Base-by-base conservation (phyloP, 2,888 invertebrate species). In the Dromius quadrimaculatus region DNA sequence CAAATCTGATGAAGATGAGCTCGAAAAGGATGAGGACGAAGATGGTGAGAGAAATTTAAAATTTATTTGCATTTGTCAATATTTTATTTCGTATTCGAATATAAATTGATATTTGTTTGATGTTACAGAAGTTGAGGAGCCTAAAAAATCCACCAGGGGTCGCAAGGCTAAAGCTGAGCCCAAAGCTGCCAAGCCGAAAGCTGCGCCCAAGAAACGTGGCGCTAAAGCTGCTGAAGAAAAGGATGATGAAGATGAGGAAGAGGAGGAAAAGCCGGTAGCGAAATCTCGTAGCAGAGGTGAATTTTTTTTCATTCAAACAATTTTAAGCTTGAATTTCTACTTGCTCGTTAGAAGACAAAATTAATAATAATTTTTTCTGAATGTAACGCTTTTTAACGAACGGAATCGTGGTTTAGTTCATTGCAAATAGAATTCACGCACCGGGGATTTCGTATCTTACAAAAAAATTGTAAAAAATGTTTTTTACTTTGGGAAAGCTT, bases 171-270 rank as follows among this genome's bases (percentile, higher is more conserved):
- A 59, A n/a, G 57, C 2, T 1, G 9, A 23, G 28, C 22, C 54
- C 9, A 54, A 28, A 23, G 13, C 28, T 3, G 3, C 28, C 28
- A 28, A 28, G 28, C 8, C 38, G 5, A 59, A 38, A 36, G 17
- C 32, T 1, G 61, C 61, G 8, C 9, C 61, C 8, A 61, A 38
- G n/a, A 61, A 61, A 41, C 38, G 38, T 0, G 45, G 45, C 2
- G 64, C 34, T 5, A 65, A 65, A 36, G 50, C 57, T 1, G 28
- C 50, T 6, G 50, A 47, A 36, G 36, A 47, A 2, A 50, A 65
- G 20, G 0, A 17, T 2, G 63, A 13, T 5, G 23, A 5, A 23
- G 38, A 59, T 4, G 20, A 19, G 11, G 2, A 6, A 6, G 50
- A 54, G 15, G 50, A 54, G 8, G 50, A 41, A 11, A 41, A 41